Evolutionary conservation across 2,113 vertebrate species (phyloP).

Genomic region (Toxostoma redivivum): DNA sequence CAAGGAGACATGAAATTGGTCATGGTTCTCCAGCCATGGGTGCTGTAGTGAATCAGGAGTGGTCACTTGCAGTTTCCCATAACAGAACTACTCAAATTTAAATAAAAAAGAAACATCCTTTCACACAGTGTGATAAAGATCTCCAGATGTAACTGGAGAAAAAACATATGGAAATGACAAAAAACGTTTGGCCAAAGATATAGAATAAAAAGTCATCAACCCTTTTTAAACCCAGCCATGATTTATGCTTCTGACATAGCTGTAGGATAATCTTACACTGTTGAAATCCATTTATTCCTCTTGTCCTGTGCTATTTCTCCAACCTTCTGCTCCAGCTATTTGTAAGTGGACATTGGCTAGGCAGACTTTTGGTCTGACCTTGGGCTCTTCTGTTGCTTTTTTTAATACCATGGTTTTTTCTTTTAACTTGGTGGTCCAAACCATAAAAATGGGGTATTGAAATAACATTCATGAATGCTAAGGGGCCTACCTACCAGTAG

Average conservation of each 20-base stretch:
- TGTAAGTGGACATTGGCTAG: background rate
- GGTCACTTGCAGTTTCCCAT: background rate
- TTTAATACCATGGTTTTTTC: background rate
- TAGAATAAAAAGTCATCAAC: background rate
- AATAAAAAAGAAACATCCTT: background rate
- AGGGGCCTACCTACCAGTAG: background rate
- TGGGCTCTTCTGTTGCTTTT: background rate
- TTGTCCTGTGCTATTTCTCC: background rate
- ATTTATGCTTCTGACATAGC: background rate
- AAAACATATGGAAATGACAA: background rate
- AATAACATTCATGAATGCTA: background rate
- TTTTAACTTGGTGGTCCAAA: background rate
- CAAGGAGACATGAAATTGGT: background rate
- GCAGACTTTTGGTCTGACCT: background rate
- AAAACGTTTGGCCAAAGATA: background rate
- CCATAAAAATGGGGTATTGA: slow-evolving; percentile 6
- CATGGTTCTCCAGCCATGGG: background rate
- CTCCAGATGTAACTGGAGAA: background rate
- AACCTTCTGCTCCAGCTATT: background rate
- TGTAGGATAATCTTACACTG: background rate
- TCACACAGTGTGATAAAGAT: background rate
- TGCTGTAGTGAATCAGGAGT: background rate
- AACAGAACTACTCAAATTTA: background rate
- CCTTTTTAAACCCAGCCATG: background rate
- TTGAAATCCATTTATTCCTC: background rate